Percentiles rank a stretch among this genome's conserved stretches.
phyloP scores from a whole-genome alignment of 2,888 invertebrate genomes.

The Panzeria rudis region DNA sequence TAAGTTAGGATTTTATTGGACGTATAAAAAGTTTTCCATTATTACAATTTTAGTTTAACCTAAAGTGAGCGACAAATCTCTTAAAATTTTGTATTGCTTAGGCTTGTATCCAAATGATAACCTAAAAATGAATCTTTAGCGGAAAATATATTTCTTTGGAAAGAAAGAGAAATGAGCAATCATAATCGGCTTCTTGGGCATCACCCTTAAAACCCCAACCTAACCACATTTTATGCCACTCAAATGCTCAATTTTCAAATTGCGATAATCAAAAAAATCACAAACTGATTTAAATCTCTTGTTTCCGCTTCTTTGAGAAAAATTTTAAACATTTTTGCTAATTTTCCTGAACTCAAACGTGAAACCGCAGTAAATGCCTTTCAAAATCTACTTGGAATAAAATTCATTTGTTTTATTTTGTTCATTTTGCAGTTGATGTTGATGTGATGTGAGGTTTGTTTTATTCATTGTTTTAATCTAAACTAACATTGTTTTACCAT shows the following conservation, averaged over 20 bases:
- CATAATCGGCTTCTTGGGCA: too few species aligned
- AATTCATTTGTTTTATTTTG: neutral
- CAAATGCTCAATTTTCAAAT: neutral
- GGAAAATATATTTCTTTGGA: too few species aligned
- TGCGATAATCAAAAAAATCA: neutral
- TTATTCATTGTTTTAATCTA: constrained; percentile 31
- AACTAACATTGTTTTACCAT: constrained; percentile 51
- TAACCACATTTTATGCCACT: too few species aligned
- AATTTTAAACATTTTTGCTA: constrained; percentile 16
- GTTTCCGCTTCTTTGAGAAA: neutral
- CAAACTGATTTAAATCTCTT: neutral
- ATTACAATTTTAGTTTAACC: too few species aligned
- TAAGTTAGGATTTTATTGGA: too few species aligned
- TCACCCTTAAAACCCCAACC: too few species aligned
- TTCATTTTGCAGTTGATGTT: neutral
- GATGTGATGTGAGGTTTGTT: constrained; percentile 2
- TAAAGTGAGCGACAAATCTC: too few species aligned
- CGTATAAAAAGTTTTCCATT: too few species aligned
- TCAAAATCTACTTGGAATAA: constrained; percentile 15
- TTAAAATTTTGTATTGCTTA: too few species aligned
- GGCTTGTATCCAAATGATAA: too few species aligned
- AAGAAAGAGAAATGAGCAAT: too few species aligned
- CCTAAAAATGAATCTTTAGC: too few species aligned
- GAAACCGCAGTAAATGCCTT: constrained; percentile 42
- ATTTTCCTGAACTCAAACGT: constrained; percentile 40